Base-by-base conservation (phyloP, 1,140 invertebrate genomes). In the Drosophila pandora region DNA sequence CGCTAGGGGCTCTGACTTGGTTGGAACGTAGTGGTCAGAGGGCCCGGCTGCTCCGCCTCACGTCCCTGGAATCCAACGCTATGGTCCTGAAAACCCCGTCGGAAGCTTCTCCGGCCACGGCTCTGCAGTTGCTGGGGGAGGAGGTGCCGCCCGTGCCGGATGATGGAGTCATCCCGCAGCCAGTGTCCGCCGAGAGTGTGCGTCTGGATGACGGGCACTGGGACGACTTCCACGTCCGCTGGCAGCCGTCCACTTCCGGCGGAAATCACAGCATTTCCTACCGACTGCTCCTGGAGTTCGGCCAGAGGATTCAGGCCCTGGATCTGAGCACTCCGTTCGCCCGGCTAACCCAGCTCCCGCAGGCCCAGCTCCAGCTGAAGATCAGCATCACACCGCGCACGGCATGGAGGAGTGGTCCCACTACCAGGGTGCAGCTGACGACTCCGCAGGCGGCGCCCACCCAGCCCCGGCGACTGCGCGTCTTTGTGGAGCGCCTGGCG, bases 181-280 rank as follows among this genome's bases (percentile, higher is more conserved):
- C 93, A 0, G 94, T 98, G 2, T 88, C 94, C 7, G 71, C 92
- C 3, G 92, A 93, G 1, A 94, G 94, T 0, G 94, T 98, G 37
- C 90, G 90, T 57, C 93, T 97, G 1, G 85, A 87, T 7, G 89
- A 93, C 4, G 97, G 96, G 0, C 94, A 93, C 4, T 96, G 94
- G 94, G 92, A 96, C 39, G 93, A 94, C 22, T 97, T 97, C 76
- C 96, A 95, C 39, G 94, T 98, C n/a, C 94, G 93, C 0, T 98
- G 97, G 97, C 91, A 94, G 9, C 94, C 95, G 0, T 94, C 96
- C 0, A 92, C 91, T 0, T 94, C 95, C 60, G 94, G 96, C 2
- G 97, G 96, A 75, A 95, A 96, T 79, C 96, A 96, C 23, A 94
- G 93, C 8, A 94, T 98, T 0, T 96, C 95, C 76, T 99, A 98